Evolutionary conservation across 2,797 vertebrate genomes (phyloP), one percentile per base, ranked within the genome.

Genomic region (Vespertilio murinus): DNA sequence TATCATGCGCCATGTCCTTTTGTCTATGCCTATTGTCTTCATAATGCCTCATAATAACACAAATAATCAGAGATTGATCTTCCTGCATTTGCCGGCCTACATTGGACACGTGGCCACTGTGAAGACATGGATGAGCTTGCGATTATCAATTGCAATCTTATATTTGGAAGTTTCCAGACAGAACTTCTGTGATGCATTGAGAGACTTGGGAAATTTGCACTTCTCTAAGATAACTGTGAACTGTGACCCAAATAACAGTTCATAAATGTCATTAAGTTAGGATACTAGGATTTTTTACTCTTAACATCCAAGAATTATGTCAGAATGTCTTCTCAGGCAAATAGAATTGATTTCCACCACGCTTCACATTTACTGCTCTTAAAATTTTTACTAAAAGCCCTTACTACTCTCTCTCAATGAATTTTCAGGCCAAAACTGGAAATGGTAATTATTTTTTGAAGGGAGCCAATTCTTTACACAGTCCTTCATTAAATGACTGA

Each of bases 361-460:
- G 10, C 54, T 49, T 81, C 12, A 75, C 42, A 91, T 77, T 85
- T 81, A 80, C 23, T 69, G 8, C 47, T 64, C n/a, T 78, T 88
- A 64, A 23, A 75, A 42, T 16, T 30, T 77, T 91, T 85, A 49
- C 8, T 38, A 35, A 93, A 86, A 79, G 54, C 13, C 47, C 11
- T 77, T 86, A 28, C 12, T 67, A 1, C 81, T 91, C 6, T 77
- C 81, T 49, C 11, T 69, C 52, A 83, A 52, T 92, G 33, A 86
- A 56, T 87, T 95, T 88, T 93, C 65, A 84, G 56, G 5, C 71
- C 5, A 69, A 96, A 94, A 84, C 17, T 79, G 8, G 23, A 88
- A 95, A 75, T 38, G 28, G 18, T 23, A 7, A 84, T n/a, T n/a
- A 82, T 91, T 79, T 88, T 64, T 91, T 69, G 71, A 70, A 80